Percentiles rank a stretch among this genome's conserved stretches.
These are phyloP conservation scores for Sigmodon hispidus DNA, from an alignment of 2,113 vertebrate genomes.

Conservation along the genomic window DNA sequence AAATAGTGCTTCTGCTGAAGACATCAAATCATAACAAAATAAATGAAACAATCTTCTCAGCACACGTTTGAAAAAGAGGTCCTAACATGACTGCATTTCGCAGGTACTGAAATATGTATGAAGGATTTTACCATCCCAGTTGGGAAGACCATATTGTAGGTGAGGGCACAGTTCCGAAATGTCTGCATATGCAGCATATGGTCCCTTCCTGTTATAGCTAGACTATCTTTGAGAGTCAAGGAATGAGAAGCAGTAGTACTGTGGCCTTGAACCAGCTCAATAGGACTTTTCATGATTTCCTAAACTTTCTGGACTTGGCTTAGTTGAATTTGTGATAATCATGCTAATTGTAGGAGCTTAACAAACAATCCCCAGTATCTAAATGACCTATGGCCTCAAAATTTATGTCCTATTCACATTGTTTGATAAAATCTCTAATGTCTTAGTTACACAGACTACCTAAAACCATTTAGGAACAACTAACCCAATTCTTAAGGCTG, in stretches of 20 bases:
- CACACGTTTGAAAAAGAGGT: background rate
- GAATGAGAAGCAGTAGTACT: background rate
- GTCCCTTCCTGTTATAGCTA: background rate
- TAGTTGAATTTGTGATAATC: background rate
- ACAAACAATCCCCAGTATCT: background rate
- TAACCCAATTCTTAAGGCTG: too few species aligned
- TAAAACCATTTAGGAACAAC: background rate
- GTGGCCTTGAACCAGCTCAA: background rate
- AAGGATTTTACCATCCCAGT: background rate
- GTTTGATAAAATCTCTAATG: background rate
- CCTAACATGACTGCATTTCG: background rate
- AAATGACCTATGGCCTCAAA: background rate
- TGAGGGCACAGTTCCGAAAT: background rate
- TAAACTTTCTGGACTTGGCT: background rate
- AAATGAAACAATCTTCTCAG: background rate
- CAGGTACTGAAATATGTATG: background rate
- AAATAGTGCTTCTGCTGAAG: background rate
- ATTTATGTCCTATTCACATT: background rate
- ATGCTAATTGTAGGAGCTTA: background rate
- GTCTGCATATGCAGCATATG: background rate
- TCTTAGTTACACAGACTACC: background rate
- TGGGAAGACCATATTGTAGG: background rate
- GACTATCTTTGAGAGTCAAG: background rate
- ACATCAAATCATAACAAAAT: conserved; percentile 1
- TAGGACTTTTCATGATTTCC: background rate